Percentiles rank a stretch among this genome's conserved stretches.
Conservation (phyloP, 2,888 invertebrate genomes). For the Scaptomyza polygonia region DNA sequence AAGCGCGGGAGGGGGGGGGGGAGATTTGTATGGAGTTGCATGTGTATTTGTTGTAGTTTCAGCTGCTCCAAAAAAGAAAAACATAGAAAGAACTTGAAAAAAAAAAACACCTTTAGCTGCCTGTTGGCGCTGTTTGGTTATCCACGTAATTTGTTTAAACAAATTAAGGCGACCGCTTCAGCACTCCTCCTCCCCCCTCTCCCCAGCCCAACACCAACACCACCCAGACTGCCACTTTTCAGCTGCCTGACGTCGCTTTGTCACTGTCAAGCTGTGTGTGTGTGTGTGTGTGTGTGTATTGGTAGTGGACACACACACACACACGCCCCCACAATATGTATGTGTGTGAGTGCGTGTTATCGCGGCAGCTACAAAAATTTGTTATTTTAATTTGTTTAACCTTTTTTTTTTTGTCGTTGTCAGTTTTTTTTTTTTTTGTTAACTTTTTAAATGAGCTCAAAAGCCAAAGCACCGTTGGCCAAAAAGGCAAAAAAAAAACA, state of each 20-base stretch:
- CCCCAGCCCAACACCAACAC: neutral
- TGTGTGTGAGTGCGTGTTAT: slow-evolving; percentile 43
- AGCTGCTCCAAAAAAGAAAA: slow-evolving; percentile 43
- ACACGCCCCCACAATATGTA: slow-evolving; percentile 12
- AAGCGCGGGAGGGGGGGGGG: neutral
- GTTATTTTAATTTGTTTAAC: slow-evolving; percentile 72
- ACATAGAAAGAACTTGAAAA: neutral
- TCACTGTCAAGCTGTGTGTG: slow-evolving; percentile 59
- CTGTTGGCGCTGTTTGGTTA: slow-evolving; percentile 40
- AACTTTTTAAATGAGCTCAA: slow-evolving; percentile 64
- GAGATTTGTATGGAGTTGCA: slow-evolving; percentile 14
- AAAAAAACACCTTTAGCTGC: slow-evolving; percentile 38
- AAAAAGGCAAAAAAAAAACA: slow-evolving; percentile 41
- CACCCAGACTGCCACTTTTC: slow-evolving; percentile 7
- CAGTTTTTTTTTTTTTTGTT: slow-evolving; percentile 38
- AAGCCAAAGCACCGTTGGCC: slow-evolving; percentile 59
- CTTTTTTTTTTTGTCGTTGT: slow-evolving; percentile 62
- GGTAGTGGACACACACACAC: slow-evolving; percentile 30
- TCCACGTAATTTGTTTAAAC: slow-evolving; percentile 78
- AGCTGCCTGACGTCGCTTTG: slow-evolving; percentile 74
- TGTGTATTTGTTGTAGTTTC: slow-evolving; percentile 56
- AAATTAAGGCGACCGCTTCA: slow-evolving; percentile 66
- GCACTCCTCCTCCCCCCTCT: too few species aligned
- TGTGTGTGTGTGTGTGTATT: slow-evolving; percentile 19
- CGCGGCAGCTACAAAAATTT: slow-evolving; percentile 51